Evolutionary conservation across 2,797 vertebrate species (phyloP), one percentile per base, ranked within the genome.

Genomic region (Sternarchorhynchus goeldii): DNA sequence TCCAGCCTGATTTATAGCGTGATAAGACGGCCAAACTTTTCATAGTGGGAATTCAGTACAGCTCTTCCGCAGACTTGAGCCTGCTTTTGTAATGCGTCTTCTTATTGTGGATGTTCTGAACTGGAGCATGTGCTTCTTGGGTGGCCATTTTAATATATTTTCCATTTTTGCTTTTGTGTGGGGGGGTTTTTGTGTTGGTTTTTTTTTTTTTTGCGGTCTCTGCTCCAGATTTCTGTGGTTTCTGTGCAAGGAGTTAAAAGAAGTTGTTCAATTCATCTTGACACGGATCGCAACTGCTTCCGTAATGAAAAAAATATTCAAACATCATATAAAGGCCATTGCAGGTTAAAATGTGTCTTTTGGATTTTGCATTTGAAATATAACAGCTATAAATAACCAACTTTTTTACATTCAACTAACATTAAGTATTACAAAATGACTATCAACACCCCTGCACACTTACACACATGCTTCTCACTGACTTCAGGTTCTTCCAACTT

Each of bases 1-100:
- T 83, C 75, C 79, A 85, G 62, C 18, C 86, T 91, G 90, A 93
- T 94, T 94, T 92, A 93, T 91, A 86, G 85, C 85, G 84, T 69
- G 88, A 92, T 92, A 92, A 90, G 86, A 85, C 79, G 84, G 71
- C 86, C 29, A 12, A 87, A 90, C 88, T 86, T 91, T 83, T 87
- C 70, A 85, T 75, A 87, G 83, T 84, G 75, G 83, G 90, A 72
- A 91, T 92, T 89, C 77, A 88, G 82, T 82, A 84, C 85, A 85
- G 85, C 83, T 90, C 86, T 86, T 79, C 77, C 85, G 79, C 84
- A 87, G 85, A 80, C 81, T 66, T 32, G 55, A 77, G 67, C 58
- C 20, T 55, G 50, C 59, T 59, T 82, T 57, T 84, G 78, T 83
- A 75, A 84, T 67, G 45, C 72, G 75, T 78, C 56, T 57, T 78